These are phyloP conservation scores for Macropodus opercularis DNA, from an alignment of 2,797 vertebrate species.

Conservation along the genomic window DNA sequence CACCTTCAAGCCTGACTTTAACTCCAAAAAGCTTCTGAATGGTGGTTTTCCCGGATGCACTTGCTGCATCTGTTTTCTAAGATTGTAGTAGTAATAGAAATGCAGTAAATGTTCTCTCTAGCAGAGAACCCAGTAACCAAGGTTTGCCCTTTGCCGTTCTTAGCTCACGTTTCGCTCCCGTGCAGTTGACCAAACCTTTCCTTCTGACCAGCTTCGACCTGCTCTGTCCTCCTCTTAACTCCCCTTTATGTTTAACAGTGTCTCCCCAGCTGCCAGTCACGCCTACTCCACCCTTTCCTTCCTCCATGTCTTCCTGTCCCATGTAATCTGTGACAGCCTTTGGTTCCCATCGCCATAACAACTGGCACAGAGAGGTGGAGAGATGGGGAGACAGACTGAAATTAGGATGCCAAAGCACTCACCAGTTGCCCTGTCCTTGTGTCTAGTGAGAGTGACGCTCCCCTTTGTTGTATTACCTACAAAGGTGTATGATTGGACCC, in stretches of 20 bases:
- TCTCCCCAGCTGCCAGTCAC: slow-evolving; percentile 41
- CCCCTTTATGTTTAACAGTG: slow-evolving; percentile 4
- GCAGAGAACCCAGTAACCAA: background rate
- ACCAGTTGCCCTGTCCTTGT: slow-evolving; percentile 55
- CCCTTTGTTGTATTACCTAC: slow-evolving; percentile 36
- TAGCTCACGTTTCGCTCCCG: background rate
- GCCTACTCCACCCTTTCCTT: slow-evolving; percentile 41
- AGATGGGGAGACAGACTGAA: slow-evolving; percentile 64
- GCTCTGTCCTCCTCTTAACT: slow-evolving; percentile 7
- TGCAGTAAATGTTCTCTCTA: background rate
- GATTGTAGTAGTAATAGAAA: background rate
- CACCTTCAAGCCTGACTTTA: too few relatives aligned
- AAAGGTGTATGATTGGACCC: slow-evolving; percentile 26
- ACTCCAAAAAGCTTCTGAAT: too few relatives aligned
- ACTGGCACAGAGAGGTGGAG: slow-evolving; percentile 63
- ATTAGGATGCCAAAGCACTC: slow-evolving; percentile 75
- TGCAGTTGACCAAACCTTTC: slow-evolving; percentile 4
- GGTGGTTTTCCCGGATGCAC: too few relatives aligned
- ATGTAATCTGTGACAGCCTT: slow-evolving; percentile 73
- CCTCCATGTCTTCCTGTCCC: slow-evolving; percentile 45
- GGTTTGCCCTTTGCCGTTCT: background rate
- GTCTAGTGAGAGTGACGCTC: slow-evolving; percentile 35
- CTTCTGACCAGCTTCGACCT: slow-evolving; percentile 5
- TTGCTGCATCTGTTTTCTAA: too few relatives aligned
- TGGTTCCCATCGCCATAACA: slow-evolving; percentile 74